These are phyloP conservation scores for Athalia cordata DNA, from an alignment of 2,888 invertebrate species.

Conservation along the genomic window DNA sequence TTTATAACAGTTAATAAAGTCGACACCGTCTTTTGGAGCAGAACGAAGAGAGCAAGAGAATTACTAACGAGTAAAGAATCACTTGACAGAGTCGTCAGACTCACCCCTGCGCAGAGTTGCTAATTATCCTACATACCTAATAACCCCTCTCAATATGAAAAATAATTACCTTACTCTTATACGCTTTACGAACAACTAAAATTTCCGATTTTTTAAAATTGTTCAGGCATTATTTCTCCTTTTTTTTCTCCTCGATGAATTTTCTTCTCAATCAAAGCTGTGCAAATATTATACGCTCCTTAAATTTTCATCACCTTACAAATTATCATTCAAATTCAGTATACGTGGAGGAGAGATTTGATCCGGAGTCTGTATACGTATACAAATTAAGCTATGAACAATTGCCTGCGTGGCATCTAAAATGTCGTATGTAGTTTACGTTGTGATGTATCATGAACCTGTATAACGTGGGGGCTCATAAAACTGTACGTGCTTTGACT, in stretches of 20 bases:
- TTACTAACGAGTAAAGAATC: constrained; percentile 34
- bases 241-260: no score
- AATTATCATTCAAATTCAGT: no score
- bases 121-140: constrained; percentile 5
- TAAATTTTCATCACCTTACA: no score
- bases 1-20: constrained; percentile 16
- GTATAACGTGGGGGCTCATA: not conserved
- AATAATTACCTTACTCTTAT: not conserved
- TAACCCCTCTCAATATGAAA: not conserved
- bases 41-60: constrained; percentile 16
- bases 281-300: no score
- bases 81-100: constrained; percentile 33
- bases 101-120: not conserved
- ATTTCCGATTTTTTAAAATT: not conserved
- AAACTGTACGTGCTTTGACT: not conserved
- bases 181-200: not conserved
- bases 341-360: no score
- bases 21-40: constrained; percentile 12
- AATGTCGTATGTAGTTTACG: no score
- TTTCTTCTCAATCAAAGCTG: no score
- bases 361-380: no score
- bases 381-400: no score
- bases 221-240: no score
- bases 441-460: no score
- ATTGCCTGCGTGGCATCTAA: no score